These are phyloP conservation scores for Nycteola revayana DNA, from an alignment of 2,888 invertebrate species.

Conservation along the genomic window DNA sequence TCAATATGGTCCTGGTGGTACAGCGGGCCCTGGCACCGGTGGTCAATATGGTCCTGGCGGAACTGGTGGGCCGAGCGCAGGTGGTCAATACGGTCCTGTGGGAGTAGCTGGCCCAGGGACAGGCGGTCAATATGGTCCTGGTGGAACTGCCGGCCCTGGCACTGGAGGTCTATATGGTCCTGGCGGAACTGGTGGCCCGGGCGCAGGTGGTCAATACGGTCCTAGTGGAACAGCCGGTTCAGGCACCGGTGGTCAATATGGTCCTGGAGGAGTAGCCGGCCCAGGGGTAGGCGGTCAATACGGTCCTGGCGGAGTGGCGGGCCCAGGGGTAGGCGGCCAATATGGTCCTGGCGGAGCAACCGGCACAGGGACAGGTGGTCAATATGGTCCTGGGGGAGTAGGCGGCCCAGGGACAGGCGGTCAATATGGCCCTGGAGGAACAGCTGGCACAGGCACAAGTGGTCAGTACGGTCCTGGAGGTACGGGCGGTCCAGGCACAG, in stretches of 20 bases:
- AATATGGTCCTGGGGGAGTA: slow-evolving; percentile 1
- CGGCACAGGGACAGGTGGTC: not conserved
- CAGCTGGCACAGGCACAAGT: not conserved
- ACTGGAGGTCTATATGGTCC: slow-evolving; percentile 2
- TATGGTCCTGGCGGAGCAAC: slow-evolving; percentile 4
- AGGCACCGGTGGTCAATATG: slow-evolving; percentile 12
- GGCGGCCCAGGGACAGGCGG: slow-evolving; percentile 1
- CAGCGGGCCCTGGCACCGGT: slow-evolving; percentile 3
- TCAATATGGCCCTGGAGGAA: not conserved
- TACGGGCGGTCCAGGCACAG: slow-evolving; percentile 1
- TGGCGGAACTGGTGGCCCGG: slow-evolving; percentile 1
- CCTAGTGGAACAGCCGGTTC: slow-evolving; percentile 12
- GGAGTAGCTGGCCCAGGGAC: not conserved
- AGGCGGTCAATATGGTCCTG: slow-evolving; percentile 4
- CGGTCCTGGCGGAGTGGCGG: slow-evolving; percentile 4
- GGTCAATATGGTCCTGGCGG: slow-evolving; percentile 11
- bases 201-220: slow-evolving; percentile 3
- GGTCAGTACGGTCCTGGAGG: slow-evolving; percentile 1
- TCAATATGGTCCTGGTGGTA: slow-evolving; percentile 12
- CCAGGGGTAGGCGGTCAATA: slow-evolving; percentile 2
- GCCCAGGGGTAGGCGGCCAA: slow-evolving; percentile 2
- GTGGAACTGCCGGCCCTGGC: not conserved
- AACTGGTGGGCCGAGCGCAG: slow-evolving; percentile 5
- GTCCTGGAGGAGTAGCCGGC: slow-evolving; percentile 8
- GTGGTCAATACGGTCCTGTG: slow-evolving; percentile 16